Evolutionary conservation across 1,140 invertebrate species (phyloP), one percentile per base, ranked within the genome.

Genomic region (Agrypnia vestita): DNA sequence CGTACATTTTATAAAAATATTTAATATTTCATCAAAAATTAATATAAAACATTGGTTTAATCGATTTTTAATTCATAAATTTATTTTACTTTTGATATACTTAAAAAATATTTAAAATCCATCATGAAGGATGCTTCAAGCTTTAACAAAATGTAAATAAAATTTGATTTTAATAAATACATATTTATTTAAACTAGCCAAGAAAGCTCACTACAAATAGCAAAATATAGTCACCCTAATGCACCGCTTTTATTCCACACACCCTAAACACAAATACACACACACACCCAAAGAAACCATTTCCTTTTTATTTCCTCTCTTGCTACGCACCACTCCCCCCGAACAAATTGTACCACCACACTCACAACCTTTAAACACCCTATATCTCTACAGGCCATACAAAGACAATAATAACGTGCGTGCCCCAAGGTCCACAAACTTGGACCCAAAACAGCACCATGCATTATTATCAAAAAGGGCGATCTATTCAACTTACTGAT

Each of bases 221-320:
- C 25, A 64, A 64, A 17, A 64, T 64, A 19, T 25, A 4, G 19
- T 64, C 61, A 64, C 25, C 43, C 43, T 43, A 43, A 44, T 44
- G 11, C 15, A 21, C 46, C 17, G 49, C 46, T 13, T 46, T 9
- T 44, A 49, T 15, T 51, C 49, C 1, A 51, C 19, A 71, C 67
- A 49, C 67, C 46, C 62, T 13, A n/a, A 67, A 49, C 46, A 13
- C 49, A 17, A 74, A 35, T 6, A 43, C 13, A 47, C 71, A 6
- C 71, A 55, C 53, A 74, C 51, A 43, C 56, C 9, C 19, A 74
- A 55, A 44, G 51, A 17, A 56, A 43, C 71, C 71, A 74, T 74
- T 74, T 74, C 71, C 71, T 74, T 74, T 74, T 74, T 74, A 74
- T 74, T 74, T 74, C 71, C 53, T 74, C 7, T 56, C 46, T 12